Conservation (phyloP, 2,888 invertebrate species). For the Nemotelus pantherinus region DNA sequence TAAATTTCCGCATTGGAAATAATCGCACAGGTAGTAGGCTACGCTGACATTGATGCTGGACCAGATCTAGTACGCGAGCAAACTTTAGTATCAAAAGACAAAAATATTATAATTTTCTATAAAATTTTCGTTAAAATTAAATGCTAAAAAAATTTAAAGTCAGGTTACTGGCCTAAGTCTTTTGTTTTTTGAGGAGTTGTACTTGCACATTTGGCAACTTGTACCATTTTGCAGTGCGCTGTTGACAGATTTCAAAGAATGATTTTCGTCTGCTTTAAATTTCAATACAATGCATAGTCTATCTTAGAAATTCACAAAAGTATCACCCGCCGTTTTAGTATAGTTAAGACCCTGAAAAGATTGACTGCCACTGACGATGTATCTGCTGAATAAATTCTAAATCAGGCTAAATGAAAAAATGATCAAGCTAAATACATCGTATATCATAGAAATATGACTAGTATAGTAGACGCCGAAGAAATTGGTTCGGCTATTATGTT, state of each 20-base stretch:
- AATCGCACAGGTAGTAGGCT: slow-evolving; percentile 31
- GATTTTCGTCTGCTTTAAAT: too few species aligned
- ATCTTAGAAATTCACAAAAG: too few species aligned
- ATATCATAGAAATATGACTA: too few species aligned
- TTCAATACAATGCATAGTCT: not conserved
- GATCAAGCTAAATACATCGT: too few species aligned
- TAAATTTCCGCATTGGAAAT: slow-evolving; percentile 53
- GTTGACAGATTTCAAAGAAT: too few species aligned
- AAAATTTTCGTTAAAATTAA: not conserved
- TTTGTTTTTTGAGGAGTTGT: not conserved
- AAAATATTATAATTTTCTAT: not conserved
- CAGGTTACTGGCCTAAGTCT: slow-evolving; percentile 18
- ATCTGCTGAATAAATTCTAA: not conserved
- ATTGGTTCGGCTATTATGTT: too few species aligned
- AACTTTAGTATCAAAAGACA: not conserved
- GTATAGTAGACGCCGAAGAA: too few species aligned
- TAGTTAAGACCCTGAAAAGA: slow-evolving; percentile 1
- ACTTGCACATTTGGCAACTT: not conserved
- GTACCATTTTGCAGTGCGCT: not conserved
- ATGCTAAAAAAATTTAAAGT: not conserved
- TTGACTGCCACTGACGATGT: not conserved
- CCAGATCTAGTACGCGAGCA: too few species aligned
- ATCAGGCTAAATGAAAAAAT: not conserved
- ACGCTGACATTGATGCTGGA: not conserved
- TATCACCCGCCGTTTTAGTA: slow-evolving; percentile 7